phyloP scores from a whole-genome alignment of 2,888 invertebrate species.

The Steinernema carpocapsae region DNA sequence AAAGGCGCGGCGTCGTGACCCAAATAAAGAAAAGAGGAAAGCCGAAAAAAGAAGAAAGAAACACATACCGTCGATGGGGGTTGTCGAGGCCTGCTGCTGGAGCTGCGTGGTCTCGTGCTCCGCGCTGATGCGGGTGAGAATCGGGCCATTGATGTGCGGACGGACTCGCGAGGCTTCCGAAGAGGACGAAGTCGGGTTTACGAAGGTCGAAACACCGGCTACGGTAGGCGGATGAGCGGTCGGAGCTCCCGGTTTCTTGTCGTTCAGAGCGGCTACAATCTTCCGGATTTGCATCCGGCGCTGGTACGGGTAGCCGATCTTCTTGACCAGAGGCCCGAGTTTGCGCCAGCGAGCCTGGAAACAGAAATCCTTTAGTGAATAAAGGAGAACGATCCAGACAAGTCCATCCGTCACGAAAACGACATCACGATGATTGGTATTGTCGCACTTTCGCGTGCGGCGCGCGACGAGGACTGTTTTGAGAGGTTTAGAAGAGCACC shows the following conservation, averaged over 20 bases:
- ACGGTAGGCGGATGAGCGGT: background rate
- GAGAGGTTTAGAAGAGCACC: too few species aligned
- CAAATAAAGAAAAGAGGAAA: constrained; percentile 13
- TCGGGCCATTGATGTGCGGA: constrained; percentile 40
- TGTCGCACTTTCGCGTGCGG: too few species aligned
- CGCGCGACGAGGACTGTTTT: too few species aligned
- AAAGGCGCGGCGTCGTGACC: background rate
- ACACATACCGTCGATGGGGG: background rate
- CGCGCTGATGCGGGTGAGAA: constrained; percentile 35
- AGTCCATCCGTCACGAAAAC: too few species aligned
- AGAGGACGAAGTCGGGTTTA: background rate
- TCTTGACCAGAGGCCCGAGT: constrained; percentile 46
- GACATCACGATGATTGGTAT: too few species aligned
- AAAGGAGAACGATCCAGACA: too few species aligned
- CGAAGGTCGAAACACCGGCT: constrained; percentile 1
- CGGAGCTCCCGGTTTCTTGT: constrained; percentile 14
- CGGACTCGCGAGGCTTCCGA: constrained; percentile 10
- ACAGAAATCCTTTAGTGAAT: too few species aligned
- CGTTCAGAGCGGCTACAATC: constrained; percentile 21
- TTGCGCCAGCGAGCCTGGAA: constrained; percentile 50
- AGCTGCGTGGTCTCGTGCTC: background rate
- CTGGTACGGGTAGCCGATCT: constrained; percentile 33
- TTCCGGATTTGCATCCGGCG: constrained; percentile 31
- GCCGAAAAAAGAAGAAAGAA: background rate
- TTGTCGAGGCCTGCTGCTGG: too few species aligned